These are phyloP conservation scores for Pollenia angustigena DNA, from an alignment of 2,888 invertebrate species.

Conservation along the genomic window DNA sequence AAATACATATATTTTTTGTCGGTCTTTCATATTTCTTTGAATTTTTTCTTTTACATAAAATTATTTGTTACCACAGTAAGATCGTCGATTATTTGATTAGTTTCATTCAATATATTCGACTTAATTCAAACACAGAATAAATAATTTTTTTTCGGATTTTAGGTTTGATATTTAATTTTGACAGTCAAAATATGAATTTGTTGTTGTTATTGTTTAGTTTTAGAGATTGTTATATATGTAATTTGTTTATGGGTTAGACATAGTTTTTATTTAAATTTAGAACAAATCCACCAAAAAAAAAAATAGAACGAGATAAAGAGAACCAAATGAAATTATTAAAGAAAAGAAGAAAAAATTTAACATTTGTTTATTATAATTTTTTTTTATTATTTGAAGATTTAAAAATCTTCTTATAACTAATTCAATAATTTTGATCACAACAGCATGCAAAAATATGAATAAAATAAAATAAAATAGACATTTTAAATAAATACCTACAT, in stretches of 20 bases:
- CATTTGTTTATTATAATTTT: slow-evolving; percentile 52
- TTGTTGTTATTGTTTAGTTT: slow-evolving; percentile 53
- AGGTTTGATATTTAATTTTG: slow-evolving; percentile 12
- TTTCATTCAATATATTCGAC: slow-evolving; percentile 82
- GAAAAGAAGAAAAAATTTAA: slow-evolving; percentile 64
- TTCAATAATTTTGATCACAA: slow-evolving; percentile 69
- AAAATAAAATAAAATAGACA: slow-evolving; percentile 41
- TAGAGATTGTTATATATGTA: slow-evolving; percentile 40
- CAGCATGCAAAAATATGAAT: slow-evolving; percentile 73
- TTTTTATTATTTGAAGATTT: slow-evolving; percentile 62
- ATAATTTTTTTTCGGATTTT: background rate
- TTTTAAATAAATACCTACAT: slow-evolving; percentile 45
- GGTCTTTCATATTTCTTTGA: background rate
- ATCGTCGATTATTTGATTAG: slow-evolving; percentile 83
- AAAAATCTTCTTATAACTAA: slow-evolving; percentile 64
- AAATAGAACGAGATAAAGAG: slow-evolving; percentile 63
- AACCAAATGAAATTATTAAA: slow-evolving; percentile 53
- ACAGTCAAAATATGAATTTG: slow-evolving; percentile 30
- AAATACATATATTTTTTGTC: slow-evolving; percentile 1
- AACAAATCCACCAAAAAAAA: slow-evolving; percentile 63
- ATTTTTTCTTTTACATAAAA: slow-evolving; percentile 81
- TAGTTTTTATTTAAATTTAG: slow-evolving; percentile 41
- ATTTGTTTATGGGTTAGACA: slow-evolving; percentile 51
- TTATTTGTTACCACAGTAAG: slow-evolving; percentile 83
- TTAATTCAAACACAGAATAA: slow-evolving; percentile 64